Evolutionary conservation across 2,888 invertebrate species (phyloP).

Genomic region (Ypsolopha sequella): DNA sequence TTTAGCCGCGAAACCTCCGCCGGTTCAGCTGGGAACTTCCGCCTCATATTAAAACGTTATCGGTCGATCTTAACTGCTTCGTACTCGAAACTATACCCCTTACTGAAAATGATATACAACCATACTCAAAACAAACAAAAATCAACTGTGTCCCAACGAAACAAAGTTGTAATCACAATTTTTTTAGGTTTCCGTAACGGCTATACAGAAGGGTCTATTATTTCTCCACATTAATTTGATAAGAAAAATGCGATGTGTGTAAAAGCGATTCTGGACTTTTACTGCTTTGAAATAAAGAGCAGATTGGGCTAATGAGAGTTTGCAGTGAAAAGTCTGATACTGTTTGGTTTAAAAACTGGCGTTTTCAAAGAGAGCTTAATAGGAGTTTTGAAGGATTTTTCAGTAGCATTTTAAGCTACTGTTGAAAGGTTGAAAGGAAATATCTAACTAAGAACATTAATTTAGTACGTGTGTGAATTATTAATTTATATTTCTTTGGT

Average conservation of each 20-base stretch:
- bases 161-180: conserved; percentile 20
- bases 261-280: conserved; percentile 26
- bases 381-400: no score
- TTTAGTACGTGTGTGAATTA: no score
- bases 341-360: no score
- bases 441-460: no score
- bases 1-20: conserved; percentile 36
- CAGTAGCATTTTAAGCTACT: no score
- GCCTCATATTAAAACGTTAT: conserved; percentile 68
- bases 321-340: not conserved
- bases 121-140: conserved; percentile 26
- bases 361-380: no score
- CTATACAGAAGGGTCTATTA: conserved; percentile 29
- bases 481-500: no score
- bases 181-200: not conserved
- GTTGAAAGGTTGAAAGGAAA: no score
- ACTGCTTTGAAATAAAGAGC: not conserved
- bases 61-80: conserved; percentile 62
- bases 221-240: conserved; percentile 64
- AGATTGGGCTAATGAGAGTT: not conserved
- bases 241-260: conserved; percentile 39
- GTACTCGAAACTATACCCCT: conserved; percentile 61
- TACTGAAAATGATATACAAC: conserved; percentile 58
- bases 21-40: conserved; percentile 44
- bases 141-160: conserved; percentile 20